Percentiles rank a stretch among this genome's conserved stretches.
Evolutionary conservation across 2,888 invertebrate genomes (phyloP).

Genomic region (Eupeodes luniger): DNA sequence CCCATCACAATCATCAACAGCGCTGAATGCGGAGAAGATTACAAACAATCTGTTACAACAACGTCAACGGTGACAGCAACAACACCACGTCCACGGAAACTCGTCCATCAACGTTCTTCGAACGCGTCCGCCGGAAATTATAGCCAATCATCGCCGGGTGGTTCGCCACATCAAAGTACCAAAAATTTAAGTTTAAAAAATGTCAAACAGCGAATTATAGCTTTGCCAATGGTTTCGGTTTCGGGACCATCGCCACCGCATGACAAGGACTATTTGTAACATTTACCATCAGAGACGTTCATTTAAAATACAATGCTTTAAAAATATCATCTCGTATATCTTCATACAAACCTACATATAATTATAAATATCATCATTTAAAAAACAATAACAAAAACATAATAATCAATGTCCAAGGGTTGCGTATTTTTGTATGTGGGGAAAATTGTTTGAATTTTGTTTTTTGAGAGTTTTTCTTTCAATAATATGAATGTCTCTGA

Average conservation of each 20-base stretch:
- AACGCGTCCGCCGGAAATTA: slow-evolving; percentile 79
- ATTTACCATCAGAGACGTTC: slow-evolving; percentile 84
- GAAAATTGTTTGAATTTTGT: not conserved
- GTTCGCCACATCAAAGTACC: slow-evolving; percentile 81
- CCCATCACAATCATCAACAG: slow-evolving; percentile 53
- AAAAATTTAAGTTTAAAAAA: slow-evolving; percentile 80
- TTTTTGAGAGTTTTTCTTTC: slow-evolving; percentile 32
- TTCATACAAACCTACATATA: not conserved
- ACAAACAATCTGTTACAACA: slow-evolving; percentile 73
- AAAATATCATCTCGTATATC: not conserved
- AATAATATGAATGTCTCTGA: slow-evolving; percentile 71
- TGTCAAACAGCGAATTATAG: slow-evolving; percentile 80
- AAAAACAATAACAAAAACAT: not conserved
- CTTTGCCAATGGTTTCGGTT: slow-evolving; percentile 90
- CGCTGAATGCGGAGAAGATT: slow-evolving; percentile 71
- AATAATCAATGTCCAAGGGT: slow-evolving; percentile 46
- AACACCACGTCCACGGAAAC: slow-evolving; percentile 78
- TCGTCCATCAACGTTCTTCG: slow-evolving; percentile 82
- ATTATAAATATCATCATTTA: not conserved
- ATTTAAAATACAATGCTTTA: slow-evolving; percentile 80
- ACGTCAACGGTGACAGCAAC: slow-evolving; percentile 70
- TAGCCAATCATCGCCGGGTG: slow-evolving; percentile 77
- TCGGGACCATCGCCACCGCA: slow-evolving; percentile 92
- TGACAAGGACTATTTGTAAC: slow-evolving; percentile 86
- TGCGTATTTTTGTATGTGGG: slow-evolving; percentile 41